Evolutionary conservation across 2,797 vertebrate species (phyloP).

Genomic region (Falco concolor): DNA sequence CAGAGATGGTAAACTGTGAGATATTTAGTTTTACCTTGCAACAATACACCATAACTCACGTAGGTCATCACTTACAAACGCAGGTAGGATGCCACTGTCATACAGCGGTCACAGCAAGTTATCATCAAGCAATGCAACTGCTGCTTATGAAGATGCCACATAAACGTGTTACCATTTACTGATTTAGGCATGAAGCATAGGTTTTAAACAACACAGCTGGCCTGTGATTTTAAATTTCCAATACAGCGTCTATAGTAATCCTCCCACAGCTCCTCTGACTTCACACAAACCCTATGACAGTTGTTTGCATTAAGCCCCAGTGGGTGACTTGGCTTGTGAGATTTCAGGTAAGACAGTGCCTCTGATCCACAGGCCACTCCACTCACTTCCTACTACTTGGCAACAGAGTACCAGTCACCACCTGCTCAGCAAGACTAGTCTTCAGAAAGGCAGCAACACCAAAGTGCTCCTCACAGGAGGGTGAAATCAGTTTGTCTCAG

Average conservation of each 20-base stretch:
- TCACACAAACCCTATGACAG: background rate
- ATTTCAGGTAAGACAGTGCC: background rate
- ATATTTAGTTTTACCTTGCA: background rate
- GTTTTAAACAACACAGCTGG: background rate
- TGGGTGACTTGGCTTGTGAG: background rate
- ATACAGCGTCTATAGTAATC: background rate
- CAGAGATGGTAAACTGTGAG: background rate
- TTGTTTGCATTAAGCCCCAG: background rate
- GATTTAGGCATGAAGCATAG: background rate
- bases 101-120: background rate
- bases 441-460: background rate
- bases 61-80: background rate
- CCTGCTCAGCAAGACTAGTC: background rate
- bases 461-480: background rate
- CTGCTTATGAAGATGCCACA: background rate
- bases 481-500: background rate
- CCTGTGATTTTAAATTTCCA: background rate
- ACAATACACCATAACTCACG: fast-evolving
- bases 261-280: background rate
- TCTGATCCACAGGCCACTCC: background rate
- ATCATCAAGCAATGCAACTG: background rate
- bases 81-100: background rate
- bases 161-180: background rate
- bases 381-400: background rate
- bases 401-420: background rate